phyloP scores from a whole-genome alignment of 2,888 invertebrate genomes.

The Coenonympha glycerion region DNA sequence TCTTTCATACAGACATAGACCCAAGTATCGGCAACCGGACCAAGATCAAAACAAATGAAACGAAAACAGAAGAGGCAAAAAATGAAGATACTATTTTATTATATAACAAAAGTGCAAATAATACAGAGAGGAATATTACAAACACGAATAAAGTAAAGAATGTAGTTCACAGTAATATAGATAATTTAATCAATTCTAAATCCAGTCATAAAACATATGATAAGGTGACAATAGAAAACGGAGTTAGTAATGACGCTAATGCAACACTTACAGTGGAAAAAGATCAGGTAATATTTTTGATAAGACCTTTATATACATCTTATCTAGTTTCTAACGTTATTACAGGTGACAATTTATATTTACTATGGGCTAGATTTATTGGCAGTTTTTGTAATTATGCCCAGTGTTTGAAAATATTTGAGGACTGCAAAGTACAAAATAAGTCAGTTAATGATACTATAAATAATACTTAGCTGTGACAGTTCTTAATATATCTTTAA shows the following conservation, averaged over 20 bases:
- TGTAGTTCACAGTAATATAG: slow-evolving; percentile 6
- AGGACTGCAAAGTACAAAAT: no score
- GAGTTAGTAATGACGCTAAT: neutral
- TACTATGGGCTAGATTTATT: no score
- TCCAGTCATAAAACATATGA: slow-evolving; percentile 7
- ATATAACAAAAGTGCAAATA: neutral
- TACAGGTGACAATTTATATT: neutral
- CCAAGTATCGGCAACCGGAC: slow-evolving; percentile 43
- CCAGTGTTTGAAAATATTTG: no score
- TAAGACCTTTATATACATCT: neutral
- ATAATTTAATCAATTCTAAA: slow-evolving; percentile 12
- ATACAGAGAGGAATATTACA: neutral
- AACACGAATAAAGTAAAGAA: slow-evolving; percentile 1
- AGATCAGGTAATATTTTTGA: slow-evolving; percentile 8
- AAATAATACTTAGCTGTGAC: no score
- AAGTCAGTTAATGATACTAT: no score
- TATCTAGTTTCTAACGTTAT: neutral
- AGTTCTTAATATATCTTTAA: no score
- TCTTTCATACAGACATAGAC: slow-evolving; percentile 47
- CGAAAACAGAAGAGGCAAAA: neutral
- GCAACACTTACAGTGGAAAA: neutral
- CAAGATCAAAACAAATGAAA: neutral
- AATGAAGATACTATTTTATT: slow-evolving; percentile 3
- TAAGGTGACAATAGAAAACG: slow-evolving; percentile 9
- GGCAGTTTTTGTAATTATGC: no score